Conservation (phyloP, 2,113 vertebrate genomes). For the Coracopsis vasa region DNA sequence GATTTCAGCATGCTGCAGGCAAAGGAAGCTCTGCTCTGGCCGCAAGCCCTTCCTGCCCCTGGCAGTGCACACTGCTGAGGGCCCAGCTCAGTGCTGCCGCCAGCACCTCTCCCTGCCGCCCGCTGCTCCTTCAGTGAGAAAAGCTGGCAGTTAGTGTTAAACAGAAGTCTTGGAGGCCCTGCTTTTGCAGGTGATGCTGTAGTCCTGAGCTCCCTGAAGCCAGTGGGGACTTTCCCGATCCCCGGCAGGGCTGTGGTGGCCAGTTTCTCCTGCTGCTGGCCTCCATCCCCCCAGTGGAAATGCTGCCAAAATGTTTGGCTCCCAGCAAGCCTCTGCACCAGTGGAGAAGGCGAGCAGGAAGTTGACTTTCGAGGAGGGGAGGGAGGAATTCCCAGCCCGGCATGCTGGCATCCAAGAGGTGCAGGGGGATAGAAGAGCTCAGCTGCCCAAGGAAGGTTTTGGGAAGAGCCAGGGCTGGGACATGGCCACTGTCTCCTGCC, state of each 20-base stretch:
- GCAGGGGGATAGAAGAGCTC: background rate
- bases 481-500: fast-evolving
- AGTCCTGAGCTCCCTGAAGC: background rate
- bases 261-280: background rate
- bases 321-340: fast-evolving
- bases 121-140: background rate
- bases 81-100: background rate
- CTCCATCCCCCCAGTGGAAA: background rate
- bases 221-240: background rate
- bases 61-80: background rate
- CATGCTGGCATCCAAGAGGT: background rate
- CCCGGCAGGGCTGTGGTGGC: background rate
- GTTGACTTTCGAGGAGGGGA: background rate
- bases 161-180: background rate
- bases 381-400: background rate
- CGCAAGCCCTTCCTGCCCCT: background rate
- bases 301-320: background rate
- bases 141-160: background rate
- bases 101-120: background rate
- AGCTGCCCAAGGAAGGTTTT: background rate
- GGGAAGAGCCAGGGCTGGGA: background rate
- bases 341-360: background rate
- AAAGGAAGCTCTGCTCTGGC: constrained; percentile 8
- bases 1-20: background rate
- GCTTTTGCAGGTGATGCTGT: background rate